Conservation (phyloP, 2,113 vertebrate species). For the Oreocharis arfaki region DNA sequence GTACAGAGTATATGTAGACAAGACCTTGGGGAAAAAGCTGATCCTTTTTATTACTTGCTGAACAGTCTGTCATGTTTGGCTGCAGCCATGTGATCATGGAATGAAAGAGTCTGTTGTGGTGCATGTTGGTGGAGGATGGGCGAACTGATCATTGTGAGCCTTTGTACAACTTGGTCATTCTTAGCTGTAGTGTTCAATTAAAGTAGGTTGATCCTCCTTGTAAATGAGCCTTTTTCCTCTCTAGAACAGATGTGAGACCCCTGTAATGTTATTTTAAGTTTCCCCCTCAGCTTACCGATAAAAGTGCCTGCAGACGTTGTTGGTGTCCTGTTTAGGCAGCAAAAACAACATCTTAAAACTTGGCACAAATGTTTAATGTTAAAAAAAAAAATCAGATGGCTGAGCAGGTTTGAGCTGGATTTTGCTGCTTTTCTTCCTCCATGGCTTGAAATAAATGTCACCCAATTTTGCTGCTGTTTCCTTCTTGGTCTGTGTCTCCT, state of each 20-base stretch:
- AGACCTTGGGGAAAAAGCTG: conserved; percentile 46
- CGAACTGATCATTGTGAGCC: neutral
- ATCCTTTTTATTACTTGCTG: conserved; percentile 56
- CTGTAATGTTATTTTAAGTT: neutral
- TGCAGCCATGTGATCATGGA: neutral
- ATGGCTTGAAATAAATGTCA: neutral
- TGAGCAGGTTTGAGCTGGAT: neutral
- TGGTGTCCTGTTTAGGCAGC: neutral
- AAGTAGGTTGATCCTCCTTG: neutral
- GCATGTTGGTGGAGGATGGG: conserved; percentile 24
- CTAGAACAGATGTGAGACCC: neutral
- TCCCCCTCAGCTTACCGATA: neutral
- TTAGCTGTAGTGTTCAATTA: neutral
- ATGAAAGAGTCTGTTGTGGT: conserved; percentile 51
- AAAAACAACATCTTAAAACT: neutral
- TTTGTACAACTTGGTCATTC: neutral
- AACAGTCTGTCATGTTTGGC: conserved; percentile 25
- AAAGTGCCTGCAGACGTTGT: neutral
- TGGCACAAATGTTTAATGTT: neutral
- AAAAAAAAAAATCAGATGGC: neutral
- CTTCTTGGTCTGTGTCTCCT: neutral
- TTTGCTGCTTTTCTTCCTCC: neutral
- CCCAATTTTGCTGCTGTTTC: neutral
- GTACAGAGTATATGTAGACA: neutral
- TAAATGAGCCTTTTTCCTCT: neutral